Evolutionary conservation across 2,888 invertebrate genomes (phyloP).

Genomic region (Lithophane ornitopus): DNA sequence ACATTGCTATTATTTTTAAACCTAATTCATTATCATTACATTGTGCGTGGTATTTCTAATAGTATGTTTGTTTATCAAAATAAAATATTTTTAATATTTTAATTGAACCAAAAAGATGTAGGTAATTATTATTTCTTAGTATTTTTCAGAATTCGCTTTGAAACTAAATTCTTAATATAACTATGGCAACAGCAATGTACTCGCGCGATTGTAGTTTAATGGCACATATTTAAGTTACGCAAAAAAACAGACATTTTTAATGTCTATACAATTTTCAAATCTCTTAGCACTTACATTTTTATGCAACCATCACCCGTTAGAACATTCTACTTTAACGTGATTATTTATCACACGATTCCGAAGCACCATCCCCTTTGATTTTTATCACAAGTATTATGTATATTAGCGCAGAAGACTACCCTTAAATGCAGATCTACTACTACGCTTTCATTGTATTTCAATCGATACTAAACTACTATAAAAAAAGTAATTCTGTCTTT

Average conservation of each 20-base stretch:
- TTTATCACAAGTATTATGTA: constrained; percentile 30
- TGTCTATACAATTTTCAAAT: constrained; percentile 32
- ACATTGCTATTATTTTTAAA: constrained; percentile 31
- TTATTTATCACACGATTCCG: constrained; percentile 42
- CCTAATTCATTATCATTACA: background rate
- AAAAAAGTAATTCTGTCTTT: constrained; percentile 54
- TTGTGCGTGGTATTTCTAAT: constrained; percentile 40
- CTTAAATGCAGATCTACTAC: constrained; percentile 14
- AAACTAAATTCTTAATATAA: background rate
- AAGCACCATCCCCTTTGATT: constrained; percentile 52
- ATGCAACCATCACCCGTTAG: constrained; percentile 1
- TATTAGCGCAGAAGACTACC: constrained; percentile 32
- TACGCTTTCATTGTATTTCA: constrained; percentile 18
- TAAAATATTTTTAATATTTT: background rate
- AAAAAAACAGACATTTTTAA: constrained; percentile 54
- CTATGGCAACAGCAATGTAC: constrained; percentile 42
- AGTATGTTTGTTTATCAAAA: constrained; percentile 16
- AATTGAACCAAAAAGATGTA: background rate
- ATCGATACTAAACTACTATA: constrained; percentile 22
- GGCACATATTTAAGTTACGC: constrained; percentile 41
- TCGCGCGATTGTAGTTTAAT: constrained; percentile 31
- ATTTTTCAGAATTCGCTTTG: background rate
- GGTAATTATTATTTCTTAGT: background rate
- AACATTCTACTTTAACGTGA: constrained; percentile 28
- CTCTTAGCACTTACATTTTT: constrained; percentile 13